These are phyloP conservation scores for Cynaeus angustus DNA, from an alignment of 2,888 invertebrate species.

Conservation along the genomic window DNA sequence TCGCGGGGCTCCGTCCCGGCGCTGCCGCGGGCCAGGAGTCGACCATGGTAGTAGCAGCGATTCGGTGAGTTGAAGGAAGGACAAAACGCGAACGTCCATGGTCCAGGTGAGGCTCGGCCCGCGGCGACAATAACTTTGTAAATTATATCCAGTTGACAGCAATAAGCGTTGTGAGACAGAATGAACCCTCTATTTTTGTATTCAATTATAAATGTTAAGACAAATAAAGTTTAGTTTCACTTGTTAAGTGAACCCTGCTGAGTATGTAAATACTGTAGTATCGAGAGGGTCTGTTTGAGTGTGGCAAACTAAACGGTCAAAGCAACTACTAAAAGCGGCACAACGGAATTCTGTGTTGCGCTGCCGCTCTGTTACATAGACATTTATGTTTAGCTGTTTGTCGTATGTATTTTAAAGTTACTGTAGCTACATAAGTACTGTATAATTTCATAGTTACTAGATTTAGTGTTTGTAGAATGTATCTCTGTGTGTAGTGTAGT, in stretches of 20 bases:
- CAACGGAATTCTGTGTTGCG: slow-evolving; percentile 28
- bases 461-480: slow-evolving; percentile 71
- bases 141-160: slow-evolving; percentile 71
- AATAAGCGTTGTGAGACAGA: slow-evolving; percentile 72
- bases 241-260: slow-evolving; percentile 64
- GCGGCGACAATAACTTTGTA: slow-evolving; percentile 64
- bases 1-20: slow-evolving; percentile 52
- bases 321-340: slow-evolving; percentile 45
- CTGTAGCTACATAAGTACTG: slow-evolving; percentile 69
- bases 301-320: slow-evolving; percentile 58
- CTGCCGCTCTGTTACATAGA: slow-evolving; percentile 60
- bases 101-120: slow-evolving; percentile 25
- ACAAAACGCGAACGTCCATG: slow-evolving; percentile 12
- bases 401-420: slow-evolving; percentile 70
- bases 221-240: slow-evolving; percentile 66
- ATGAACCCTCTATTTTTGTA: slow-evolving; percentile 74
- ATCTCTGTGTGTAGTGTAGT: slow-evolving; percentile 72
- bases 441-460: slow-evolving; percentile 67
- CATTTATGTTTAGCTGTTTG: slow-evolving; percentile 69
- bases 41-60: slow-evolving; percentile 11
- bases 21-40: slow-evolving; percentile 53
- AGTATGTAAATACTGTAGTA: slow-evolving; percentile 65
- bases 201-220: slow-evolving; percentile 70
- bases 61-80: slow-evolving; percentile 6
- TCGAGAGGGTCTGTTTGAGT: slow-evolving; percentile 68